Evolutionary conservation across 1,140 invertebrate species (phyloP).

Genomic region (Acyrthosiphon pisum): DNA sequence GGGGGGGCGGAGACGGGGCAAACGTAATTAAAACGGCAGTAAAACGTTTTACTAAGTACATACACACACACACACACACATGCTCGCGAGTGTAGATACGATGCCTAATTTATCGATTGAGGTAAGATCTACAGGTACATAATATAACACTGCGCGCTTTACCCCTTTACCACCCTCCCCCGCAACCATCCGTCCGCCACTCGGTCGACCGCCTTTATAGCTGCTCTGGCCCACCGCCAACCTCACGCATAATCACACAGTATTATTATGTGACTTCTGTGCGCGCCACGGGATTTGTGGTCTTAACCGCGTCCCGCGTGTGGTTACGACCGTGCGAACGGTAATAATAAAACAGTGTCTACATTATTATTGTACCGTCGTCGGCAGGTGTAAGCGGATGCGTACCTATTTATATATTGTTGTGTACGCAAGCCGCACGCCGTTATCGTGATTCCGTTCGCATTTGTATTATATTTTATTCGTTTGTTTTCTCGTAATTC

Average conservation of each 20-base stretch:
- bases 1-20: background rate
- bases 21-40: conserved; percentile 17
- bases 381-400: background rate
- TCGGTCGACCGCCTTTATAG: background rate
- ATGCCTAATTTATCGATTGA: conserved; percentile 8
- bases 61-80: background rate
- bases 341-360: background rate
- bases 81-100: background rate
- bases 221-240: background rate
- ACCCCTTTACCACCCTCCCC: background rate
- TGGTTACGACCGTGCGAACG: conserved; percentile 8
- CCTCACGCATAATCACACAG: background rate
- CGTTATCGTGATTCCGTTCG: background rate
- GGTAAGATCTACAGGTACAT: background rate
- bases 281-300: background rate
- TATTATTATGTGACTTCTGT: background rate
- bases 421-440: too few relatives aligned
- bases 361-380: background rate
- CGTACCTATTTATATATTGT: background rate
- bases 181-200: background rate
- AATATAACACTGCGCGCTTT: background rate
- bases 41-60: conserved; percentile 13
- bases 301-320: background rate
- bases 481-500: conserved; percentile 6
- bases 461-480: background rate